Evolutionary conservation across 2,113 vertebrate genomes (phyloP), one percentile per base, ranked within the genome.

Genomic region (Coptodon bakossiorum): DNA sequence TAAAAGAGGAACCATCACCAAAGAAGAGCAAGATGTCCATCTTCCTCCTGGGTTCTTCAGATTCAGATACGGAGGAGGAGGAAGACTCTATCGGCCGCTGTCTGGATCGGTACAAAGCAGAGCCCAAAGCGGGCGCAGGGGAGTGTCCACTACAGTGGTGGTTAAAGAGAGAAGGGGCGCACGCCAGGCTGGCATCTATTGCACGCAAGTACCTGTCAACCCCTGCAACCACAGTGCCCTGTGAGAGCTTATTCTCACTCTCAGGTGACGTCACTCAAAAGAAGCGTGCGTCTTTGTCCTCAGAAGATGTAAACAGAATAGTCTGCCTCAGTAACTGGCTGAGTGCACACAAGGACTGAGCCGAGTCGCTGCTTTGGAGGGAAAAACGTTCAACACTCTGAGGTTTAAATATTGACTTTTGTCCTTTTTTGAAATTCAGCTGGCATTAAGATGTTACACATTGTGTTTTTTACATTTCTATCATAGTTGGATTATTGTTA

Each of bases 401-500:
- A 9, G n/a, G 4, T 14, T 27, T 52, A 61, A 61, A 61, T 61
- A 0, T 61, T 61, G 57, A 31, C 27, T 2, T 31, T 61, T 0
- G 57, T 61, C 27, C 57, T 16, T 61, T 6, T 17, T 61, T 61
- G 0, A 61, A 0, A 1, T 10, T 61, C 29, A 61, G 57, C 57
- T 0, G 56, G 24, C 24, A 57, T 57, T 0, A 0, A 29, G 24
- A 29, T 9, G 14, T 61, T 61, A 61, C 27, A 61, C 8, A 0
- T 17, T 61, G 31, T 61, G 57, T 17, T 0, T 61, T 31, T 0
- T 61, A 9, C 57, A 31, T 31, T 61, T 61, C 57, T 31, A 9
- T 61, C 0, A 17, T 61, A 0, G 56, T 5, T 29, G 0, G 12
- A 5, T 7, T 0, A 54, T 1, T 56, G 54, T 59, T 29, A 29